Evolutionary conservation across 2,888 invertebrate species (phyloP).

Genomic region (Megalurothrips usitatus): DNA sequence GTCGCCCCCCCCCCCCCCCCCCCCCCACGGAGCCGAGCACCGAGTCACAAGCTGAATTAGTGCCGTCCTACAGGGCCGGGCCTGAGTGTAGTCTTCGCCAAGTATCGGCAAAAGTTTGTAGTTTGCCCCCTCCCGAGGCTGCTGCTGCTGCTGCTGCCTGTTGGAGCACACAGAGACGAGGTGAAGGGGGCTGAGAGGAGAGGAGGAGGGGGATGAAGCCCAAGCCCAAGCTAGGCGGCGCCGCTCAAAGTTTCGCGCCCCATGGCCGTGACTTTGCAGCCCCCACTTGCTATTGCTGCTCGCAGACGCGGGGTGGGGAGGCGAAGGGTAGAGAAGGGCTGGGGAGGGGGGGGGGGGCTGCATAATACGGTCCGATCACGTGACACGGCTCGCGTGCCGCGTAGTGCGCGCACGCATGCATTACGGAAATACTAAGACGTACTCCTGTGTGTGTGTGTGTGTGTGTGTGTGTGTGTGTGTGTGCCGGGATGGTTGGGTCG

Average conservation of each 20-base stretch:
- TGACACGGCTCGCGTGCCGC: no score
- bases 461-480: no score
- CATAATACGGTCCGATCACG: no score
- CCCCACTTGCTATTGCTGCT: neutral
- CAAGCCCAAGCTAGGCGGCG: neutral
- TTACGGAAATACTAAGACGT: neutral
- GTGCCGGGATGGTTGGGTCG: no score
- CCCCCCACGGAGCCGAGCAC: no score
- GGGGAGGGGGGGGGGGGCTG: no score
- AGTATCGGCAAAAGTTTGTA: conserved; percentile 25
- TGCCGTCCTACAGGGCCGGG: neutral
- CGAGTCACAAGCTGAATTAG: neutral
- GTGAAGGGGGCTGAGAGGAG: neutral
- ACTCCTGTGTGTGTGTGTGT: neutral
- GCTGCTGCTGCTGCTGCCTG: neutral
- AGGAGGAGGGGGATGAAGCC: conserved; percentile 28
- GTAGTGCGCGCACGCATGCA: no score
- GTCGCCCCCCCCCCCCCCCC: no score
- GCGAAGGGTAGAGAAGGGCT: neutral
- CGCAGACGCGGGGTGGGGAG: neutral
- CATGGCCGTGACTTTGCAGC: conserved; percentile 5
- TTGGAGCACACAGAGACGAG: neutral
- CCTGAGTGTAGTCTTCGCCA: conserved; percentile 24
- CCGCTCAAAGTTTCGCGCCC: neutral
- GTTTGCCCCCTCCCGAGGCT: neutral